phyloP scores from a whole-genome alignment of 2,888 invertebrate genomes.

The Drosophila koepferae region DNA sequence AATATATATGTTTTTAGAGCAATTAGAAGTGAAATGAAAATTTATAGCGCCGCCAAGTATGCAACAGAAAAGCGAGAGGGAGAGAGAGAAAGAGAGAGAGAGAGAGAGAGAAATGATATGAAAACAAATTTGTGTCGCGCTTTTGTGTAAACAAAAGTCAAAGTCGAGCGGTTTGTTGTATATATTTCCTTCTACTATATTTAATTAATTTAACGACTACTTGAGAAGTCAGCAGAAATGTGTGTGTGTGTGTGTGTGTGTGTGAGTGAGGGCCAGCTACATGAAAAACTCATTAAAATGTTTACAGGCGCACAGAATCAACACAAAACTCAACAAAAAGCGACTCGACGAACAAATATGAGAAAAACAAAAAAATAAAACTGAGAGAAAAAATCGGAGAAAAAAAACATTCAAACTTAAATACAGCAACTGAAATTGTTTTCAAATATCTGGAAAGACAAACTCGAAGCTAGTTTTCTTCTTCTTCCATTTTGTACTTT shows the following conservation, averaged over 20 bases:
- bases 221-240: conserved; percentile 75
- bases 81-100: background rate
- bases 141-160: conserved; percentile 61
- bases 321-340: conserved; percentile 60
- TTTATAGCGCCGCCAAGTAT: conserved; percentile 39
- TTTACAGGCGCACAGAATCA: conserved; percentile 77
- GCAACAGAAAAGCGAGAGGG: conserved; percentile 18
- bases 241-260: conserved; percentile 14
- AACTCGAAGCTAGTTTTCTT: conserved; percentile 18
- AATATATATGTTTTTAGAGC: background rate
- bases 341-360: conserved; percentile 37
- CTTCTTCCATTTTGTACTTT: conserved; percentile 16
- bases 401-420: conserved; percentile 32
- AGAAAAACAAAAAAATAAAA: conserved; percentile 19
- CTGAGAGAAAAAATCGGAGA: conserved; percentile 14
- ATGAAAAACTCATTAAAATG: conserved; percentile 83
- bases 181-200: conserved; percentile 69
- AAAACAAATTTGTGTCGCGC: conserved; percentile 28
- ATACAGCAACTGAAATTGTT: conserved; percentile 67
- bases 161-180: conserved; percentile 41
- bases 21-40: background rate
- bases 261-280: conserved; percentile 53
- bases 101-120: background rate
- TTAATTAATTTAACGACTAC: conserved; percentile 83
- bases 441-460: conserved; percentile 49